phyloP scores from a whole-genome alignment of 2,888 invertebrate species.

The Tanypteryx hageni region DNA sequence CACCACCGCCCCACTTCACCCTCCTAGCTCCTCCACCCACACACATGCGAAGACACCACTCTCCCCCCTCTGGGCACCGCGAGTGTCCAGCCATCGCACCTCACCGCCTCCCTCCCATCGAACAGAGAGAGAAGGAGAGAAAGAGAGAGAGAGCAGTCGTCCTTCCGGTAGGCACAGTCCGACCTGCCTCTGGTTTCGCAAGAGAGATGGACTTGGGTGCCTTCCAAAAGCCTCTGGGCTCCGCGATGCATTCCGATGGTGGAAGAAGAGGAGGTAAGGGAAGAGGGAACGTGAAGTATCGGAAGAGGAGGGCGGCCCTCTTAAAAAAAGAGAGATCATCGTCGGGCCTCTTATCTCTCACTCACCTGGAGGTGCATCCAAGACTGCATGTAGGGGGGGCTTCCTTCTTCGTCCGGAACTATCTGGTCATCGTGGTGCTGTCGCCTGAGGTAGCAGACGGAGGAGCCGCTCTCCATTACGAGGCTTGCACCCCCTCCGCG shows the following conservation, averaged over 20 bases:
- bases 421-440: conserved; percentile 61
- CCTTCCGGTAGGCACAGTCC: conserved; percentile 30
- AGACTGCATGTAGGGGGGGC: conserved; percentile 62
- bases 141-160: neutral
- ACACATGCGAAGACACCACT: neutral
- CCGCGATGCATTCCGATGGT: neutral
- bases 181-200: conserved; percentile 49
- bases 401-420: conserved; percentile 55
- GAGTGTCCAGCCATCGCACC: conserved; percentile 24
- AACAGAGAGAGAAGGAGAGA: neutral
- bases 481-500: conserved; percentile 27
- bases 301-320: neutral
- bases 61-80: neutral
- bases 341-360: neutral
- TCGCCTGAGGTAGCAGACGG: conserved; percentile 61
- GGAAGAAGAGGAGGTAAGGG: conserved; percentile 13
- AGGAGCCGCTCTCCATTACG: conserved; percentile 62
- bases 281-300: neutral
- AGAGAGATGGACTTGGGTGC: conserved; percentile 59
- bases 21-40: neutral
- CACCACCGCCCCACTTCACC: neutral
- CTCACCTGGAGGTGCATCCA: conserved; percentile 63
- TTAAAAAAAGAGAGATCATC: neutral
- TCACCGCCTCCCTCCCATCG: neutral
- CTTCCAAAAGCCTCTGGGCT: conserved; percentile 61